Base-by-base conservation (phyloP, 2,888 invertebrate species). In the Oasisia sp. region DNA sequence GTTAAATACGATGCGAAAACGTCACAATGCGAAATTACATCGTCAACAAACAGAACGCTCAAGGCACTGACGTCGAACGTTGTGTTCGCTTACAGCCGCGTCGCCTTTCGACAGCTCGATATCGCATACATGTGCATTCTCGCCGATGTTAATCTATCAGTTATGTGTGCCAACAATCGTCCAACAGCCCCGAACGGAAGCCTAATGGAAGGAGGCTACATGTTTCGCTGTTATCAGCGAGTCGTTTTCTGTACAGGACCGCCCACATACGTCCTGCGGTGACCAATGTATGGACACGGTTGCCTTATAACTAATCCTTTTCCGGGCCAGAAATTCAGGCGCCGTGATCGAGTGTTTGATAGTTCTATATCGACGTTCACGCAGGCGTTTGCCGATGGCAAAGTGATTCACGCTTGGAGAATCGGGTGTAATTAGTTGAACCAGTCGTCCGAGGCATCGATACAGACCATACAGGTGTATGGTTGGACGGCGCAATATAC, bases 21-120 rank as follows among this genome's bases (percentile, higher is more conserved):
- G 74, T 74, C 74, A 74, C 74, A 74, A 74, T 74, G 74, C 74
- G 74, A 74, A 74, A 74, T 74, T 74, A 74, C 27, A 19, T 74
- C 74, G 74, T 74, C 27, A 74, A 74, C 74, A 19, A 74, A 27
- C 74, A 74, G 74, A 74, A 74, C 27, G 74, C 74, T 74, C 27
- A n/a, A 7, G 74, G n/a, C 74, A 27, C 1, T 74, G 74, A 74
- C 74, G 27, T 74, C 74, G 27, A 27, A 0, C 27, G 3, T 27
- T 74, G 74, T 74, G 27, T 27, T 5, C 19, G 74, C 74, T 27
- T 74, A 27, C 74, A 27, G 74, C 74, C 4, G 27, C 19, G 74
- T n/a, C 74, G 74, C 19, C 74, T 19, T 74, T 7, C 27, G 27
- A n/a, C 74, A 8, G 27, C 27, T 19, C 74, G 74, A 74, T 74